Evolutionary conservation across 2,797 vertebrate species (phyloP).

Genomic region (Hybognathus amarus): DNA sequence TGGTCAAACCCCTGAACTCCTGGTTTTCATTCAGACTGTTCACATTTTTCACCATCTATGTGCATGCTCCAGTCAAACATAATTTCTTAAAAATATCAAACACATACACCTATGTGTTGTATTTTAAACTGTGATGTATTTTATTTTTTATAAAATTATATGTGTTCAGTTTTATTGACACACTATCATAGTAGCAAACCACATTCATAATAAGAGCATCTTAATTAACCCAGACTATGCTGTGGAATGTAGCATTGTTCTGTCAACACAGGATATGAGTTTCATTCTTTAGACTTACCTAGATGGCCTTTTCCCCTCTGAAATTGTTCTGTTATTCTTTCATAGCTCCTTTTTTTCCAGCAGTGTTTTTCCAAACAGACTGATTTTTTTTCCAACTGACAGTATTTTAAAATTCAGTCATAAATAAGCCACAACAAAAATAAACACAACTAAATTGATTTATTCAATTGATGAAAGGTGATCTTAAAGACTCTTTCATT

Average conservation of each 20-base stretch:
- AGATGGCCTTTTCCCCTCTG: conserved; percentile 39
- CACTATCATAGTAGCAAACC: not conserved
- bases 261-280: conserved; percentile 74
- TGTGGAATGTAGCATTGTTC: conserved; percentile 66
- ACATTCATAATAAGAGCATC: not conserved
- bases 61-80: not conserved
- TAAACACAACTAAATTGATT: not conserved
- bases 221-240: conserved; percentile 24
- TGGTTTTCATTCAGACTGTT: not conserved
- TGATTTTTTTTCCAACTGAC: not conserved
- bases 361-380: not conserved
- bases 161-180: not conserved
- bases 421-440: too few relatives aligned
- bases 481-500: not conserved
- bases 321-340: conserved; percentile 47
- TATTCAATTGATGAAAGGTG: not conserved
- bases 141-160: not conserved
- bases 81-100: not conserved
- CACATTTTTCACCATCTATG: not conserved
- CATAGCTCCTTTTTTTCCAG: not conserved
- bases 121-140: not conserved
- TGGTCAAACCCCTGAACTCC: conserved; percentile 33
- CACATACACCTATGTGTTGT: not conserved
- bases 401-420: not conserved
- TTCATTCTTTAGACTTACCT: conserved; percentile 70